Conservation (phyloP, 1,140 invertebrate genomes). For the Drosophila kohkoa region DNA sequence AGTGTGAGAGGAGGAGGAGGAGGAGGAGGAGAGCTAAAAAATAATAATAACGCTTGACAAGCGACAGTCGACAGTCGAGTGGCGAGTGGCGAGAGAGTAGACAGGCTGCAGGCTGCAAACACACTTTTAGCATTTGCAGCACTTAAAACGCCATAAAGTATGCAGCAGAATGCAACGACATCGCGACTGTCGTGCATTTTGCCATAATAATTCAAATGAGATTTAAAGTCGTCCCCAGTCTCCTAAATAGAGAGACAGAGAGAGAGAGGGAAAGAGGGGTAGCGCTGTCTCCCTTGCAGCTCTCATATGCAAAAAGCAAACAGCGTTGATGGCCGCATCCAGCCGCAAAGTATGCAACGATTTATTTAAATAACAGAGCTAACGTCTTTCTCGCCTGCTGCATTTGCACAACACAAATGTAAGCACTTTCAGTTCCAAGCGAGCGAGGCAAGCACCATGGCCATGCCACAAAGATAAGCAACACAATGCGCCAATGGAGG, state of each 20-base stretch:
- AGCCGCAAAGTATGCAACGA: slow-evolving; percentile 77
- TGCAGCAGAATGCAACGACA: slow-evolving; percentile 71
- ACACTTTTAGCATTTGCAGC: slow-evolving; percentile 64
- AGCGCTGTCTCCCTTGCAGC: not conserved
- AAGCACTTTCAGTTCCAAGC: slow-evolving; percentile 57
- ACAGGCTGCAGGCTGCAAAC: slow-evolving; percentile 54
- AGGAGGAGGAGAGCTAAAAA: not conserved
- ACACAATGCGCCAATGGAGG: slow-evolving; percentile 71
- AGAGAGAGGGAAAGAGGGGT: too few species aligned
- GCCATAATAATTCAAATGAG: slow-evolving; percentile 80
- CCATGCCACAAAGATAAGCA: slow-evolving; percentile 53
- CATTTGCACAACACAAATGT: slow-evolving; percentile 70
- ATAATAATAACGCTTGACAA: slow-evolving; percentile 15
- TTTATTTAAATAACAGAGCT: slow-evolving; percentile 78
- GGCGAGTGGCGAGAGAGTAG: slow-evolving; percentile 5
- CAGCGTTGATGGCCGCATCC: slow-evolving; percentile 36
- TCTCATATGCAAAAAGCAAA: slow-evolving; percentile 30
- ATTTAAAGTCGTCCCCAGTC: slow-evolving; percentile 63
- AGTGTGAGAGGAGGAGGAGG: not conserved
- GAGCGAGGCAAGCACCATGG: not conserved
- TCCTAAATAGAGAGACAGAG: too few species aligned
- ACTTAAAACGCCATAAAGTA: slow-evolving; percentile 76
- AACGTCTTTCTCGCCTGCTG: slow-evolving; percentile 64
- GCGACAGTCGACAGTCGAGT: slow-evolving; percentile 2
- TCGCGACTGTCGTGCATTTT: slow-evolving; percentile 65